Evolutionary conservation across 2,113 vertebrate species (phyloP), one percentile per base, ranked within the genome.

Genomic region (Poicephalus gulielmi): DNA sequence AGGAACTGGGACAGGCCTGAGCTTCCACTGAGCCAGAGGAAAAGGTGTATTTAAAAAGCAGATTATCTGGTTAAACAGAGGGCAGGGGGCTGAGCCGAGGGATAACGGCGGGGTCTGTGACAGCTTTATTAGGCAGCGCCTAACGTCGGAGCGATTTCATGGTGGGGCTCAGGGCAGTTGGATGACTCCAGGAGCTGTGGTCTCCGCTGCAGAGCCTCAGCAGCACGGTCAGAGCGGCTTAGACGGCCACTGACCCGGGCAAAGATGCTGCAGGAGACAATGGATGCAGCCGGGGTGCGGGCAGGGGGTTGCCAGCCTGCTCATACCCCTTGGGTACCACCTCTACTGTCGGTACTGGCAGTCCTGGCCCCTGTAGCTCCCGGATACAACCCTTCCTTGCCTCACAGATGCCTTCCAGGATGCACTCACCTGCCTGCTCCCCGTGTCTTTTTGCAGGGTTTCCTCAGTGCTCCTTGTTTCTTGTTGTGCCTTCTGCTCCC

Each of bases 21-120:
- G 90, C 86, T 94, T 92, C 90, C 91, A 91, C 76, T 78, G 92
- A 94, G 94, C 94, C 71, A 73, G 90, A 94, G 91, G 96, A 96
- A 97, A 97, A 97, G 83, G 95, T 87, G 49, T 95, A 94, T 96
- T 92, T 92, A 88, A 97, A 95, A 97, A 96, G 96, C 88, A 96
- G 97, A 97, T 97, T 97, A 97, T 97, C 95, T 96, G 97, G 97
- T 97, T 97, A 97, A 97, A 95, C 97, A 92, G 94, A 97, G 97
- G 97, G 96, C 96, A 97, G 90, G 95, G 92, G 95, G 95, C 95
- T 96, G 95, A 80, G 95, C 94, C 1, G 0, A 44, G 60, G 92
- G 94, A 97, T 94, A 96, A 97, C 86, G 91, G 95, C 90, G 92
- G 92, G 91, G 93, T 83, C 91, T 89, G 79, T 97, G 96, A 97